These are phyloP conservation scores for Pandemis heparana DNA, from an alignment of 2,888 invertebrate genomes.

Conservation along the genomic window DNA sequence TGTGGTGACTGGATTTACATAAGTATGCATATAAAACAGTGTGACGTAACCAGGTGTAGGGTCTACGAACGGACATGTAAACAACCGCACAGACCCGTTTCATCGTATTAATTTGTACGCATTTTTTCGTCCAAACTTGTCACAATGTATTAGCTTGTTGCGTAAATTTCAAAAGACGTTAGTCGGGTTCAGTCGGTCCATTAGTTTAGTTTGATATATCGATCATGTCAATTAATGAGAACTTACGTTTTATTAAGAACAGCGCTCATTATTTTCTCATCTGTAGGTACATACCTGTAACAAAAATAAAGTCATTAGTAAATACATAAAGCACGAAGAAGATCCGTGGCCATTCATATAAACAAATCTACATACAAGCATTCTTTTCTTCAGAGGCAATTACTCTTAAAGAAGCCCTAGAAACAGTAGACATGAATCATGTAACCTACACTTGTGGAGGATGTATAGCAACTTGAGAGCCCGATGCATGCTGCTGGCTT, in stretches of 20 bases:
- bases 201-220: background rate
- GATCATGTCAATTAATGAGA: background rate
- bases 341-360: too few species aligned
- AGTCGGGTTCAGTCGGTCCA: background rate
- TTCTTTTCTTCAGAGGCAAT: background rate
- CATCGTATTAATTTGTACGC: constrained; percentile 33
- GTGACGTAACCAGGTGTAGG: constrained; percentile 56
- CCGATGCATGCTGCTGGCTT: constrained; percentile 24
- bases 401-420: background rate
- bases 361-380: too few species aligned
- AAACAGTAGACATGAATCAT: background rate
- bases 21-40: constrained; percentile 50
- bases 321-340: background rate
- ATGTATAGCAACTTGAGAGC: constrained; percentile 27
- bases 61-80: constrained; percentile 59
- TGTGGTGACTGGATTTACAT: constrained; percentile 45
- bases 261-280: background rate
- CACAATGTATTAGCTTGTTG: constrained; percentile 17
- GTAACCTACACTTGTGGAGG: constrained; percentile 12
- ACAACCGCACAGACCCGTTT: constrained; percentile 48
- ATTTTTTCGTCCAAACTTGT: constrained; percentile 17
- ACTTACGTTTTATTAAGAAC: constrained; percentile 5
- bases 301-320: constrained; percentile 50
- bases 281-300: constrained; percentile 63
- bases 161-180: constrained; percentile 12